Conservation (phyloP, 2,888 invertebrate species). For the Kryphioiulus occultus region DNA sequence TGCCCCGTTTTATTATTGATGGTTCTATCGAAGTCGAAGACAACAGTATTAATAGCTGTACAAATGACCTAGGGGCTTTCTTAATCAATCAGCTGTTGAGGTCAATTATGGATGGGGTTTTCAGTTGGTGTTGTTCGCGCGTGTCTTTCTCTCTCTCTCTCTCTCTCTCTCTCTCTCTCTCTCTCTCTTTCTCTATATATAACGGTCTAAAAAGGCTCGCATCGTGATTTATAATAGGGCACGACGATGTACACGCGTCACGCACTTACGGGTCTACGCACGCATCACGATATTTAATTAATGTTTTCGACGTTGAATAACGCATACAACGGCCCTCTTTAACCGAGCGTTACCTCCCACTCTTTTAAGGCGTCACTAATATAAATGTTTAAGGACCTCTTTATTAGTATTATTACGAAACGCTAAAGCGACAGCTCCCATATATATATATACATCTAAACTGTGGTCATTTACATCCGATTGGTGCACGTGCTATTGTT, state of each 20-base stretch:
- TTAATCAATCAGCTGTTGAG: slow-evolving; percentile 42
- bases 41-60: slow-evolving; percentile 42
- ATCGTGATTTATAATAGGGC: neutral
- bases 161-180: too few relatives aligned
- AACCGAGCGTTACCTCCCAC: slow-evolving; percentile 36
- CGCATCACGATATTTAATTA: slow-evolving; percentile 3
- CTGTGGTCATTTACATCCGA: slow-evolving; percentile 4
- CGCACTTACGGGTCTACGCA: neutral
- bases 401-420: neutral
- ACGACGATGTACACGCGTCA: neutral
- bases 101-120: slow-evolving; percentile 42
- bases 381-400: neutral
- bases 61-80: slow-evolving; percentile 39
- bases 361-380: neutral
- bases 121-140: neutral
- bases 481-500: slow-evolving; percentile 28
- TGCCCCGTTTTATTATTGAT: neutral
- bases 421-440: neutral
- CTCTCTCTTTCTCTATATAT: neutral
- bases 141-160: too few relatives aligned
- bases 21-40: slow-evolving; percentile 24
- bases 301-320: slow-evolving; percentile 18
- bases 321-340: neutral
- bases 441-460: neutral
- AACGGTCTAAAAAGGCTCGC: neutral